phyloP scores from a whole-genome alignment of 2,888 invertebrate genomes.

The Trachelus troglodyta region DNA sequence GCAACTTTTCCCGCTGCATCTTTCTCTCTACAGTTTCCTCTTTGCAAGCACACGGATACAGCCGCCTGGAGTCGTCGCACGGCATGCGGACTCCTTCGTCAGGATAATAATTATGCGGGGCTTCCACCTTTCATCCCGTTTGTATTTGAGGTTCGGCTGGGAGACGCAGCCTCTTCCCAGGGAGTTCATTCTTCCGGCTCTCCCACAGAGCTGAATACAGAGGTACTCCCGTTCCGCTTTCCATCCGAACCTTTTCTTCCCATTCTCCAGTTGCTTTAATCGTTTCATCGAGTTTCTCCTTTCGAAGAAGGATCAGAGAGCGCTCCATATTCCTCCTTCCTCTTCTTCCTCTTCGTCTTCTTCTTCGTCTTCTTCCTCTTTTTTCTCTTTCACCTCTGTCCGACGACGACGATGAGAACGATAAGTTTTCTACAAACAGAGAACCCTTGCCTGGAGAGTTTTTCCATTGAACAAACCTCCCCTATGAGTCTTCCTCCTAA shows the following conservation, averaged over 20 bases:
- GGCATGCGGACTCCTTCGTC: neutral
- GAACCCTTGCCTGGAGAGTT: no score
- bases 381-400: neutral
- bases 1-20: constrained; percentile 7
- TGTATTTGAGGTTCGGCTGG: constrained; percentile 16
- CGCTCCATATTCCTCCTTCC: neutral
- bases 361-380: neutral
- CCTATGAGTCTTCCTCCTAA: no score
- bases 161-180: constrained; percentile 11
- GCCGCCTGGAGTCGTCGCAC: no score
- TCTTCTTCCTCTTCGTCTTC: neutral
- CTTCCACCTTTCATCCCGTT: constrained; percentile 21
- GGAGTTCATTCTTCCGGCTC: neutral
- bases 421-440: no score
- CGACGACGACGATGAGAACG: neutral
- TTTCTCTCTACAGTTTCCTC: no score
- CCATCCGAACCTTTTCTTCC: constrained; percentile 9
- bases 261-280: constrained; percentile 34
- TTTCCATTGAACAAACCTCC: no score
- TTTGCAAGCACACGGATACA: no score
- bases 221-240: constrained; percentile 5
- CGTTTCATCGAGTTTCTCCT: constrained; percentile 31
- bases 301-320: constrained; percentile 1
- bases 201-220: no score
- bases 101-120: constrained; percentile 23